These are phyloP conservation scores for Tetraodon nigroviridis DNA, from an alignment of 2,113 vertebrate species.

Conservation along the genomic window DNA sequence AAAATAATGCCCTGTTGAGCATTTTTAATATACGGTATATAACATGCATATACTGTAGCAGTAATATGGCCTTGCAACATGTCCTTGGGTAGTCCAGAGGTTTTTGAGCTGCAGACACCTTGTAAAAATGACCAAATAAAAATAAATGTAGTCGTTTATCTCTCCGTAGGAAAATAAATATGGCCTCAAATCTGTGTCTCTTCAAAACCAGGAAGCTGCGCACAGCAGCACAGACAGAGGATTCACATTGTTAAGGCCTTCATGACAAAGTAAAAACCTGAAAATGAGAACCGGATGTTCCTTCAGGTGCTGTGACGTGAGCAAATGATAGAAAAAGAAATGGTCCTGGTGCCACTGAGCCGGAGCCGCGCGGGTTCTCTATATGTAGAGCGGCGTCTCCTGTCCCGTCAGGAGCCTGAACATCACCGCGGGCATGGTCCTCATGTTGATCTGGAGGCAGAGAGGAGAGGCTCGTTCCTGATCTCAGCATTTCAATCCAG, in stretches of 20 bases:
- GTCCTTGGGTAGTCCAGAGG: conserved; percentile 63
- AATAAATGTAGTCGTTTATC: conserved; percentile 73
- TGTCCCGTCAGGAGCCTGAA: conserved; percentile 96
- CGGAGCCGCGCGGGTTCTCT: conserved; percentile 44
- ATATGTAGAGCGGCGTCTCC: conserved; percentile 95
- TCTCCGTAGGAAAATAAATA: conserved; percentile 74
- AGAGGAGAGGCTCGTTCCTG: conserved; percentile 9
- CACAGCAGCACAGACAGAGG: conserved; percentile 58
- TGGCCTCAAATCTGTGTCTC: conserved; percentile 69
- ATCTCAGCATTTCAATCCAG: conserved; percentile 13
- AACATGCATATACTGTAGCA: conserved; percentile 68
- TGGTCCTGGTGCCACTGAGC: conserved; percentile 40
- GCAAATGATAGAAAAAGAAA: conserved; percentile 70
- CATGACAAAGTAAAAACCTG: conserved; percentile 65
- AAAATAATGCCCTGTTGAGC: conserved; percentile 52
- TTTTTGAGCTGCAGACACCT: conserved; percentile 60
- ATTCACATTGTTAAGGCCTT: conserved; percentile 69
- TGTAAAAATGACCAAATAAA: conserved; percentile 74
- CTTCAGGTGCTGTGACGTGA: conserved; percentile 58
- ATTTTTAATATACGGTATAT: conserved; percentile 19
- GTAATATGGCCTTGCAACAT: conserved; percentile 61
- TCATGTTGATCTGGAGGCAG: conserved; percentile 92
- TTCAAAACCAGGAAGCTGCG: conserved; percentile 55
- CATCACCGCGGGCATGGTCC: conserved; percentile 99
- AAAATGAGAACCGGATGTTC: conserved; percentile 65